Conservation (phyloP, 1,140 invertebrate species). For the Drosophila serrata region DNA sequence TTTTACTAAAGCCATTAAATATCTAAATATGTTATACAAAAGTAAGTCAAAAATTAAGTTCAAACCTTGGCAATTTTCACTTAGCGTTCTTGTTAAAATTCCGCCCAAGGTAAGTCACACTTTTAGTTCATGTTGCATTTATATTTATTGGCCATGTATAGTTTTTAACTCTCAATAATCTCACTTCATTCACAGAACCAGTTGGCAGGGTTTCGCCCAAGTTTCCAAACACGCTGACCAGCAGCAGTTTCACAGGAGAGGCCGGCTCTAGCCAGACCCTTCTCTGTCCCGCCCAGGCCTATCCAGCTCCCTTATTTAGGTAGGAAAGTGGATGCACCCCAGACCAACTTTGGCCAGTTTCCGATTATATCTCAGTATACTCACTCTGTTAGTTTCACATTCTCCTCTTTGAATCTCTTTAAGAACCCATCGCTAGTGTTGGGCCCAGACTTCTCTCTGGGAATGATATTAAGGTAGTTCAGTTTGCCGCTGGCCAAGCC, state of each 20-base stretch:
- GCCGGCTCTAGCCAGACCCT: conserved; percentile 88
- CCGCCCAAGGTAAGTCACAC: conserved; percentile 47
- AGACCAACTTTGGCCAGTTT: conserved; percentile 56
- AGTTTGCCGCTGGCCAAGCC: conserved; percentile 87
- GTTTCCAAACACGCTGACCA: conserved; percentile 88
- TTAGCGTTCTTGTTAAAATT: conserved; percentile 23
- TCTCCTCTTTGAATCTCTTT: neutral
- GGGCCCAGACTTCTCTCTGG: conserved; percentile 87
- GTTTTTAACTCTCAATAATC: conserved; percentile 32
- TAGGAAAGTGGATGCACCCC: conserved; percentile 80
- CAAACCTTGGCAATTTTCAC: conserved; percentile 33
- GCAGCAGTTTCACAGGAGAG: conserved; percentile 88
- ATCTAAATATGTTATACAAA: neutral
- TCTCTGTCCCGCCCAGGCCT: conserved; percentile 90
- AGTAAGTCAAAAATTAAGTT: neutral
- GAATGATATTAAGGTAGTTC: conserved; percentile 86
- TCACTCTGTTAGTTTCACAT: neutral
- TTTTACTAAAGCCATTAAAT: conserved; percentile 30
- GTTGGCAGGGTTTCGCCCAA: conserved; percentile 86
- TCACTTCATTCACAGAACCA: conserved; percentile 79
- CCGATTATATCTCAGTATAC: neutral
- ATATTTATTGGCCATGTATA: conserved; percentile 20
- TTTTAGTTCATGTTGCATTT: conserved; percentile 17
- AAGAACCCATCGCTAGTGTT: conserved; percentile 87
- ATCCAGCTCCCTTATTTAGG: conserved; percentile 90